phyloP scores from a whole-genome alignment of 2,888 invertebrate species.

The Protodeltote pygarga region DNA sequence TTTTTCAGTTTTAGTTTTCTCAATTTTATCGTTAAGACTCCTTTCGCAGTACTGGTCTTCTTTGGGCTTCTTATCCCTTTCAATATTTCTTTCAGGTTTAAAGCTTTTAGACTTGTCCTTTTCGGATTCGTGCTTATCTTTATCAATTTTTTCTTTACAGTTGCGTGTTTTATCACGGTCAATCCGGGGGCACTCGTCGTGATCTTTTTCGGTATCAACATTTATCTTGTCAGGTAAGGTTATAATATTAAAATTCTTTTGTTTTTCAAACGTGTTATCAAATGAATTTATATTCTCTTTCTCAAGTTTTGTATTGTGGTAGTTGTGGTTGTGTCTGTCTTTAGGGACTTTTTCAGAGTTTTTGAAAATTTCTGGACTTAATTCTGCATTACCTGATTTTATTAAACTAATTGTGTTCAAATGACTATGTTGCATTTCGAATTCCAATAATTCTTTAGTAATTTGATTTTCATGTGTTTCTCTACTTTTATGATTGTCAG shows the following conservation, averaged over 20 bases:
- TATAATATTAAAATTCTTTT: conserved; percentile 54
- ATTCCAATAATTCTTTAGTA: conserved; percentile 65
- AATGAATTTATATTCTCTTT: conserved; percentile 83
- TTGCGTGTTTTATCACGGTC: conserved; percentile 76
- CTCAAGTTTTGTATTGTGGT: conserved; percentile 65
- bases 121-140: conserved; percentile 72
- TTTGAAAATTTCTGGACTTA: conserved; percentile 60
- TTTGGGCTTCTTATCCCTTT: conserved; percentile 73
- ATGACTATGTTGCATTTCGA: conserved; percentile 63
- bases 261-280: conserved; percentile 73
- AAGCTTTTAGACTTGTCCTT: conserved; percentile 66
- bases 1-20: conserved; percentile 62
- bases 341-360: conserved; percentile 63
- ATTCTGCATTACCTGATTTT: conserved; percentile 50
- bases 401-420: conserved; percentile 61
- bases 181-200: conserved; percentile 70
- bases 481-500: conserved; percentile 48
- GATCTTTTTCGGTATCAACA: conserved; percentile 72
- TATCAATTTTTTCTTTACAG: conserved; percentile 70
- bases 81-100: conserved; percentile 60
- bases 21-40: conserved; percentile 56
- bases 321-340: conserved; percentile 62
- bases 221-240: conserved; percentile 52
- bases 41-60: conserved; percentile 55
- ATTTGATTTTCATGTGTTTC: conserved; percentile 57